A percentile compares a stretch with the other conserved stretches of the same genome.
phyloP scores from a whole-genome alignment of 2,797 vertebrate species.

The Sebastolobus altivelis region DNA sequence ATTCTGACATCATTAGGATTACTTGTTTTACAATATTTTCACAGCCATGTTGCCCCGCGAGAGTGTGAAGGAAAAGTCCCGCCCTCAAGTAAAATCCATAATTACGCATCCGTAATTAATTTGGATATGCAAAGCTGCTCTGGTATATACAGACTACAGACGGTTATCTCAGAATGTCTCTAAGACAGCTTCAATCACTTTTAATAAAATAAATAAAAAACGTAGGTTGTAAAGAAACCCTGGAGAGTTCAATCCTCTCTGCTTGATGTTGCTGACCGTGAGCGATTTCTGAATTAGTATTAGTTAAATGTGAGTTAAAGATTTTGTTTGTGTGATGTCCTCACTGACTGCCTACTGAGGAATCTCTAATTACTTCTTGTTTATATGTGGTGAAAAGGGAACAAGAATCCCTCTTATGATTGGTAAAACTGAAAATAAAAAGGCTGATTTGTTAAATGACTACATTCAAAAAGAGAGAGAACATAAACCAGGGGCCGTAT shows the following conservation, averaged over 20 bases:
- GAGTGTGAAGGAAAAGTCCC: conserved; percentile 16
- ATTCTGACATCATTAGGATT: conserved; percentile 20
- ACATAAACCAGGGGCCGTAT: too few species aligned
- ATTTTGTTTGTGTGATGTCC: conserved; percentile 7
- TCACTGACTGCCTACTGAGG: neutral
- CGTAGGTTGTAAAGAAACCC: conserved; percentile 20
- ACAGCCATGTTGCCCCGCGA: conserved; percentile 23
- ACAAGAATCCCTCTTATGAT: neutral
- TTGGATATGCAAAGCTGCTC: conserved; percentile 30
- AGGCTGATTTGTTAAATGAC: neutral
- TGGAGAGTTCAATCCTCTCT: neutral
- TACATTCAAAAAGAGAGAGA: neutral
- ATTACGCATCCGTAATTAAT: conserved; percentile 40
- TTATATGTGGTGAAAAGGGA: neutral
- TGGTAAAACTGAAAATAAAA: neutral
- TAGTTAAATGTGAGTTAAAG: conserved; percentile 7
- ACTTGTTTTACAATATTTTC: conserved; percentile 48
- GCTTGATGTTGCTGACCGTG: neutral
- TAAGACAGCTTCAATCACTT: conserved; percentile 32
- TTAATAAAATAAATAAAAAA: neutral
- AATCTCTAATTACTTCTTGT: neutral
- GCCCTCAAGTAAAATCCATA: conserved; percentile 36
- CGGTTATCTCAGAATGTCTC: conserved; percentile 24
- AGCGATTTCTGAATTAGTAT: conserved; percentile 1
- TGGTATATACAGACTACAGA: conserved; percentile 10